Evolutionary conservation across 1,140 invertebrate genomes (phyloP).

Genomic region (Acromyrmex echinatior): DNA sequence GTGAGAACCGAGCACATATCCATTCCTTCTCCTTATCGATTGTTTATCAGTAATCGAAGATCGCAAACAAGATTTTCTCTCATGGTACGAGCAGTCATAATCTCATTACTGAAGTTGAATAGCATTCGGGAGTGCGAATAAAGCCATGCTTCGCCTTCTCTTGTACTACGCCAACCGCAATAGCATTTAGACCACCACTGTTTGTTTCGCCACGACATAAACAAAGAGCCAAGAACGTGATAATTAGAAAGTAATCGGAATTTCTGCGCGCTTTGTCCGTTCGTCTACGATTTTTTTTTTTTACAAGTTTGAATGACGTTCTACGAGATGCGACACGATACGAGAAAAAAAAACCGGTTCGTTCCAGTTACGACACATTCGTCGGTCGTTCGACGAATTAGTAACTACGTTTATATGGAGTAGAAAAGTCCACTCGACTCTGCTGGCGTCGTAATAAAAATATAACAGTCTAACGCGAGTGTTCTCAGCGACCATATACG

Average conservation of each 20-base stretch:
- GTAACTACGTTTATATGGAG: slow-evolving; percentile 24
- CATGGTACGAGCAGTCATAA: slow-evolving; percentile 23
- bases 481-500: neutral
- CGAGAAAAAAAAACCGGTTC: neutral
- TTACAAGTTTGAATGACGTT: slow-evolving; percentile 4
- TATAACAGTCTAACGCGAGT: slow-evolving; percentile 60
- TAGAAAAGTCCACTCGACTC: slow-evolving; percentile 53
- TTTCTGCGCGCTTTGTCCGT: neutral
- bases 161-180: neutral
- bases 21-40: neutral
- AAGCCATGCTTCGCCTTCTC: slow-evolving; percentile 17
- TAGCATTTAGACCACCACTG: slow-evolving; percentile 33
- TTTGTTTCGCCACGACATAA: neutral
- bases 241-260: slow-evolving; percentile 45
- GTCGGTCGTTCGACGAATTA: slow-evolving; percentile 62
- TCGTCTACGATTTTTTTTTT: neutral
- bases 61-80: slow-evolving; percentile 22
- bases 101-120: slow-evolving; percentile 22
- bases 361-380: slow-evolving; percentile 19
- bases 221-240: slow-evolving; percentile 9
- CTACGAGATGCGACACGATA: neutral
- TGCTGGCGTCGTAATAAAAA: slow-evolving; percentile 67
- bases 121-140: slow-evolving; percentile 8
- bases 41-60: slow-evolving; percentile 27
- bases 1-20: slow-evolving; percentile 1